Base-by-base conservation (phyloP, 2,888 invertebrate species). In the Eristalinus aeneus region DNA sequence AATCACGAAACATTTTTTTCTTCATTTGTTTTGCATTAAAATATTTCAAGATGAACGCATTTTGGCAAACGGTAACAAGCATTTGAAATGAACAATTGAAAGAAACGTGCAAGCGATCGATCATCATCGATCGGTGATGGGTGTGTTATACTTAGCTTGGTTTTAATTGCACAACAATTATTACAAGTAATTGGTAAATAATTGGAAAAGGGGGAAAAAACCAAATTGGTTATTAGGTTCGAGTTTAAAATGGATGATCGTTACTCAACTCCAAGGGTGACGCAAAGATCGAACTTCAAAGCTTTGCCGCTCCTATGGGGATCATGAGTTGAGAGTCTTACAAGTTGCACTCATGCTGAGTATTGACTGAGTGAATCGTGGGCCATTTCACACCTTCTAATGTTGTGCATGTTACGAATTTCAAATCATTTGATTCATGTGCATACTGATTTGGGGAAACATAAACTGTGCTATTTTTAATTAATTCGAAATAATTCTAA, bases 251-350 rank as follows among this genome's bases (percentile, higher is more conserved):
- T 72, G 58, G 27, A 34, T 72, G 72, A 58, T 34, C 56, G 46
- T 83, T 83, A 63, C 46, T 60, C 9, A 82, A 82, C 68, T 56
- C 9, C 77, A 63, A 63, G 72, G 71, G 77, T 81, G 58, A 76
- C 36, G 22, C 60, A 34, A 58, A 73, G 73, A 64, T 73, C 63
- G 22, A n/a, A 73, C 63, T 73, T 32, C 54, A 73, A 23, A 74
- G 67, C 46, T 73, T 27, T 69, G 58, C 46, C 27, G 53, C 63
- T 61, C 39, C 36, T 54, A 64, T 65, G 65, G 36, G n/a, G 22
- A 56, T 22, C 54, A 74, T 74, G 20, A 65, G 12, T 12, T 63
- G 3, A 12, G 54, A 27, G 36, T n/a, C n/a, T 71, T 36, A 58
- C 58, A 34, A 39, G 27, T 56, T 54, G 32, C 54, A 54, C 54